Percentiles rank a stretch among this genome's conserved stretches.
phyloP scores from a whole-genome alignment of 2,113 vertebrate species.

The Phoxinus phoxinus region DNA sequence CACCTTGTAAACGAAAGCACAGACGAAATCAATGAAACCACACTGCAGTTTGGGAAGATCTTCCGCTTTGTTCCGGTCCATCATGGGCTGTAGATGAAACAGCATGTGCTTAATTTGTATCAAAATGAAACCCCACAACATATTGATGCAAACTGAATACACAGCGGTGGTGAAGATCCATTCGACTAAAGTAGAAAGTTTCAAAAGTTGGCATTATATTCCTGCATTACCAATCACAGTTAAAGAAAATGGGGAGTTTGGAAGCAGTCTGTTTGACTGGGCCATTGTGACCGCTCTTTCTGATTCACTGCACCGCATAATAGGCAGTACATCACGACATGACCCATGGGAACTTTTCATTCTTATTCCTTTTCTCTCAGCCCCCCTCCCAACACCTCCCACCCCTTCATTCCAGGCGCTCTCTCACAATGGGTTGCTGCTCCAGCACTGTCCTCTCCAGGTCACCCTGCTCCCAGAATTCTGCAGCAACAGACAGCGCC shows the following conservation, averaged over 20 bases:
- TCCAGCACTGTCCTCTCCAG: conserved; percentile 81
- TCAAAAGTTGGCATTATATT: conserved; percentile 39
- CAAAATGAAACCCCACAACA: background rate
- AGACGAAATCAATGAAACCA: conserved; percentile 83
- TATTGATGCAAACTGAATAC: background rate
- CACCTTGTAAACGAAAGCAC: conserved; percentile 82
- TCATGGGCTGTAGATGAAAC: conserved; percentile 73
- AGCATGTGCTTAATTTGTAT: conserved; percentile 22
- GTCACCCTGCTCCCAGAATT: conserved; percentile 86
- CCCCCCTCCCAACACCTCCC: background rate
- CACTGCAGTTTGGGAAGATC: conserved; percentile 81
- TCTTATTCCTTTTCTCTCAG: conserved; percentile 51
- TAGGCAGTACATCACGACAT: conserved; percentile 57
- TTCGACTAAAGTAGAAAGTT: conserved; percentile 7
- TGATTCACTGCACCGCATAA: conserved; percentile 71
- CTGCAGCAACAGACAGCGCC: conserved; percentile 80
- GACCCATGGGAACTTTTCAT: conserved; percentile 58
- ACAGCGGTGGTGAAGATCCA: background rate
- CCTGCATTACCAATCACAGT: conserved; percentile 17
- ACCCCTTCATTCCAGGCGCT: conserved; percentile 25
- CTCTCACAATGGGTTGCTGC: conserved; percentile 80
- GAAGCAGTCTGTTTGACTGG: conserved; percentile 50
- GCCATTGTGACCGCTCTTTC: conserved; percentile 64
- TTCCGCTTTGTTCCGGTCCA: conserved; percentile 79
- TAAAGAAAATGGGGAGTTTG: conserved; percentile 46